These are phyloP conservation scores for Lophura swinhoii DNA, from an alignment of 2,797 vertebrate species.

Conservation along the genomic window DNA sequence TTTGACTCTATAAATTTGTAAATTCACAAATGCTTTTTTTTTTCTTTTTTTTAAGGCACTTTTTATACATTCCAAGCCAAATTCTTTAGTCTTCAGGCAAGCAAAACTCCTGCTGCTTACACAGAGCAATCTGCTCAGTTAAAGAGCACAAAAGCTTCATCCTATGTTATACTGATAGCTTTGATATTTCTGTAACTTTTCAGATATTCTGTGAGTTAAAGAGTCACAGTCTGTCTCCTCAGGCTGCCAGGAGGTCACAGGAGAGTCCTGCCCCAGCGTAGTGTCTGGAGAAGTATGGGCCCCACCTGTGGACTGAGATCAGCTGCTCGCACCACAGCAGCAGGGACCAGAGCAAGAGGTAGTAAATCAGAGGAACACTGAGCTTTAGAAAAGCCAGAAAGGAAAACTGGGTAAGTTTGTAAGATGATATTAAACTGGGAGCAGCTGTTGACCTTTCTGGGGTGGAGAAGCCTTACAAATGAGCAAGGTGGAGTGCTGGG, in stretches of 20 bases:
- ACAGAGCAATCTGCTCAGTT: not conserved
- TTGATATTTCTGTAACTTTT: not conserved
- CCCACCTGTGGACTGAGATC: rapidly evolving
- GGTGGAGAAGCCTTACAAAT: too few relatives aligned
- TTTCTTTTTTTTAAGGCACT: not conserved
- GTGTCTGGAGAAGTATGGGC: rapidly evolving
- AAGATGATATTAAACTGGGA: not conserved
- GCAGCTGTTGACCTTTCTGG: not conserved
- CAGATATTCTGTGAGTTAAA: not conserved
- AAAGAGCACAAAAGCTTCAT: not conserved
- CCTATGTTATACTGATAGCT: not conserved
- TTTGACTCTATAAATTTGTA: not conserved
- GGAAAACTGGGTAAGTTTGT: not conserved
- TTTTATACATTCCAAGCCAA: not conserved
- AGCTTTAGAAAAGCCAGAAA: not conserved
- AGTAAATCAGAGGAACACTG: not conserved
- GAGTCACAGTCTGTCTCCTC: not conserved
- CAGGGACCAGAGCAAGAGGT: not conserved
- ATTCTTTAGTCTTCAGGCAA: slow-evolving; percentile 8
- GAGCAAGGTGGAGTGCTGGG: not conserved
- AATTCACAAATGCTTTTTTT: not conserved
- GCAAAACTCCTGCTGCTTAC: not conserved
- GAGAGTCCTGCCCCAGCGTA: not conserved
- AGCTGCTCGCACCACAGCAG: rapidly evolving
- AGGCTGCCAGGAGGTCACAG: not conserved